Percentiles rank a stretch among this genome's conserved stretches.
Conservation (phyloP, 2,888 invertebrate species). For the Oscheius sp. region DNA sequence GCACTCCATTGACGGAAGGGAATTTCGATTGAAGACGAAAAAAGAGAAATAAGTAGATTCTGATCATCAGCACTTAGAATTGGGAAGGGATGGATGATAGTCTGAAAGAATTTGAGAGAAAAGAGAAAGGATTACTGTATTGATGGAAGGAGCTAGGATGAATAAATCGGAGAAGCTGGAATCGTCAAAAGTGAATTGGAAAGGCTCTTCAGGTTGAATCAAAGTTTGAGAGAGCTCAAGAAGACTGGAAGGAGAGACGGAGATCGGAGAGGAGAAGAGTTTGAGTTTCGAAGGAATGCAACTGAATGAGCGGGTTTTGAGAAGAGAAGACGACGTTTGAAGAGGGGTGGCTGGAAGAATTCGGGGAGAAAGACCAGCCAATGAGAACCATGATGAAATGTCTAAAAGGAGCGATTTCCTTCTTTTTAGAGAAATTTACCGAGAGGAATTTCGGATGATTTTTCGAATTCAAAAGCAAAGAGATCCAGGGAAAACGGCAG, state of each 20-base stretch:
- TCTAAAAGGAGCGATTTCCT: too few species aligned
- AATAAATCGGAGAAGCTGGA: slow-evolving; percentile 42
- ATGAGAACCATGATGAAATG: slow-evolving; percentile 41
- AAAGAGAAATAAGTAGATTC: slow-evolving; percentile 13
- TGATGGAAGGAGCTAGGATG: slow-evolving; percentile 29
- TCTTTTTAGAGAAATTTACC: too few species aligned
- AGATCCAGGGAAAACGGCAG: slow-evolving; percentile 36
- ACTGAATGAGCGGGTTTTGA: slow-evolving; percentile 1
- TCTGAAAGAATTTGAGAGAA: too few species aligned
- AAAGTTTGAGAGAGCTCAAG: slow-evolving; percentile 20
- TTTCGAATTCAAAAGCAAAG: background rate
- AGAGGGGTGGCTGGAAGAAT: slow-evolving; percentile 31
- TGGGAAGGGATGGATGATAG: slow-evolving; percentile 16
- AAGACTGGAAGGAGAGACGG: slow-evolving; percentile 27
- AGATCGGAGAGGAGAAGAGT: slow-evolving; percentile 20
- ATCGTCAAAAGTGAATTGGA: slow-evolving; percentile 40
- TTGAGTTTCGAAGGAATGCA: slow-evolving; percentile 7
- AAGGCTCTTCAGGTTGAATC: slow-evolving; percentile 31
- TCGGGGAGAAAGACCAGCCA: slow-evolving; percentile 36
- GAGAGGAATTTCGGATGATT: slow-evolving; percentile 4
- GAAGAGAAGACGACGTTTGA: slow-evolving; percentile 18
- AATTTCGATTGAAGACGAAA: slow-evolving; percentile 15
- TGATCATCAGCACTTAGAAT: slow-evolving; percentile 28
- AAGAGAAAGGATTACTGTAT: too few species aligned
- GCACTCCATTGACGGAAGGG: slow-evolving; percentile 23